Conservation (phyloP, 2,888 invertebrate genomes). For the Drosophila vallismaia region DNA sequence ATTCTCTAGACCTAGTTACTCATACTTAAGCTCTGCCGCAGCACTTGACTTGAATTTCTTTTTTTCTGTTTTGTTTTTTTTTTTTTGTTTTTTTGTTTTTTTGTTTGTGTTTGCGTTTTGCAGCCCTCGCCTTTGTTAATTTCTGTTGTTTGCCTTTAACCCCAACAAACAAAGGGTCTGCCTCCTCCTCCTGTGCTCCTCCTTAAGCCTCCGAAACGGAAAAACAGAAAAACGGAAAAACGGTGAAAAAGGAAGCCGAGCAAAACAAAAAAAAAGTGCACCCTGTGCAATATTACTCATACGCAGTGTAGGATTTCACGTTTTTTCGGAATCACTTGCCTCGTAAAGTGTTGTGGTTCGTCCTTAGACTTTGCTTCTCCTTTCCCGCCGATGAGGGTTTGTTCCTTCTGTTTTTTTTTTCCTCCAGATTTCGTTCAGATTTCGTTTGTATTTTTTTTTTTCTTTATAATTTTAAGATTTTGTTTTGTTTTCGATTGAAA, state of each 20-base stretch:
- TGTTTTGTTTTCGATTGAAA: slow-evolving; percentile 8
- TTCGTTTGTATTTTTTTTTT: too few relatives aligned
- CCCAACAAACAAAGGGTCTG: slow-evolving; percentile 57
- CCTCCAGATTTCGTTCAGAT: too few relatives aligned
- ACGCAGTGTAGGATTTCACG: slow-evolving; percentile 53
- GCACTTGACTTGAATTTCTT: slow-evolving; percentile 72
- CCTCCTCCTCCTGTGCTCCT: neutral
- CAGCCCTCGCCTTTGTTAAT: slow-evolving; percentile 71
- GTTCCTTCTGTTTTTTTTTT: too few relatives aligned
- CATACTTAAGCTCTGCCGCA: slow-evolving; percentile 52
- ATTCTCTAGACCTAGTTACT: slow-evolving; percentile 15
- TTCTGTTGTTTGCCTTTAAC: slow-evolving; percentile 74
- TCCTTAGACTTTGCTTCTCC: slow-evolving; percentile 9
- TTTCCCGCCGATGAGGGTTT: too few relatives aligned
- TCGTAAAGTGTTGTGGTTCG: slow-evolving; percentile 10
- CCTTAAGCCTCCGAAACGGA: neutral
- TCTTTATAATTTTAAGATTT: neutral
- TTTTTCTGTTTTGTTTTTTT: neutral
- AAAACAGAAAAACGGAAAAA: slow-evolving; percentile 12
- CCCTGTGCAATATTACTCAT: slow-evolving; percentile 54
- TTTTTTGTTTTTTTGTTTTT: neutral
- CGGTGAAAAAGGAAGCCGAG: slow-evolving; percentile 25
- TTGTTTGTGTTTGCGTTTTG: slow-evolving; percentile 41
- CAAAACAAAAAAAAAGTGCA: slow-evolving; percentile 29
- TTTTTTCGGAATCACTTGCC: slow-evolving; percentile 61